A percentile compares a stretch with the other conserved stretches of the same genome.
Conservation (phyloP, 2,113 vertebrate species). For the cat (Felis catus) region DNA sequence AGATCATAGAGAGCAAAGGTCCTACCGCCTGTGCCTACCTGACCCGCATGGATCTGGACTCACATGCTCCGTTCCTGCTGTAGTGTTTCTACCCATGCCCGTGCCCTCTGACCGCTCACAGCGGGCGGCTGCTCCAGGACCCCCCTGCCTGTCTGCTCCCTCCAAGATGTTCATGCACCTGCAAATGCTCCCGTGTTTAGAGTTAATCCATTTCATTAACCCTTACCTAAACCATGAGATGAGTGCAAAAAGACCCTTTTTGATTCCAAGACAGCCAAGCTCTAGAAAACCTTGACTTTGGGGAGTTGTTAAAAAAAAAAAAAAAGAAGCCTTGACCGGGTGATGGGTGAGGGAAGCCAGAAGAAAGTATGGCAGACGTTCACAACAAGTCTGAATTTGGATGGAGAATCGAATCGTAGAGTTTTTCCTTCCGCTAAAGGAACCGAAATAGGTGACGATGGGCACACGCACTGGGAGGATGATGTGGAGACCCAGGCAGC, state of each 20-base stretch:
- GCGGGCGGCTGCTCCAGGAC: background rate
- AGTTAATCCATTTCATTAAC: background rate
- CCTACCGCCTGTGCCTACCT: too few species aligned
- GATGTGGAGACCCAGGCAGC: accelerated
- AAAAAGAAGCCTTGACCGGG: background rate
- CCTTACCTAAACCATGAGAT: background rate
- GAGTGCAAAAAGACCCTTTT: background rate
- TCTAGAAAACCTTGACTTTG: background rate
- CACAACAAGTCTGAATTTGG: background rate
- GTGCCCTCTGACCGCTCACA: background rate
- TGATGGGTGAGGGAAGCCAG: background rate
- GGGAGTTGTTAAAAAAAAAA: background rate
- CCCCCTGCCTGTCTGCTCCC: too few species aligned
- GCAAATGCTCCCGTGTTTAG: background rate
- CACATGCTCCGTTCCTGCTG: accelerated
- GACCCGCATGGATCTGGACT: accelerated
- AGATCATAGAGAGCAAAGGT: accelerated
- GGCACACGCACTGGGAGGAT: accelerated
- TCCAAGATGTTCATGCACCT: background rate
- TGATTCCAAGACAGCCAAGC: background rate
- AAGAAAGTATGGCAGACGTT: background rate
- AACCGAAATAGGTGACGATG: too few species aligned
- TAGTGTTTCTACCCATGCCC: accelerated
- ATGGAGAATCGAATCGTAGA: background rate
- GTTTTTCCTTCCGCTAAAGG: background rate